phyloP scores from a whole-genome alignment of 1,140 invertebrate genomes.

The Drosophila mayri region DNA sequence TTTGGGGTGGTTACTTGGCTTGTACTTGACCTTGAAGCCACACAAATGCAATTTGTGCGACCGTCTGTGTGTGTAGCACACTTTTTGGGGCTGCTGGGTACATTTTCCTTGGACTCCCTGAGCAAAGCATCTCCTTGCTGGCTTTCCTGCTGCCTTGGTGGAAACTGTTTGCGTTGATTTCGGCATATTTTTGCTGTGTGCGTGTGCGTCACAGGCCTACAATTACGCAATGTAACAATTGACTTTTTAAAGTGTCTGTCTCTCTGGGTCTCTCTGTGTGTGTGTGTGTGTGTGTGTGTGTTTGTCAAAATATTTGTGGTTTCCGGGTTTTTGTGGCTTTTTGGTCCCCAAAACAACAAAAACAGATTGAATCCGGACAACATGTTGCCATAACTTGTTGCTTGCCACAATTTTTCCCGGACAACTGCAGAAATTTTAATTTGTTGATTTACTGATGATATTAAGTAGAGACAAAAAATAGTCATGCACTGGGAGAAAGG shows the following conservation, averaged over 20 bases:
- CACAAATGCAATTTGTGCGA: slow-evolving; percentile 33
- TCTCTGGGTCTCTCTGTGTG: not conserved
- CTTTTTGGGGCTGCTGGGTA: slow-evolving; percentile 25
- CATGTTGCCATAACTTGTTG: slow-evolving; percentile 69
- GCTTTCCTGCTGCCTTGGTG: slow-evolving; percentile 71
- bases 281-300: slow-evolving; percentile 33
- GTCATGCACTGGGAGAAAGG: slow-evolving; percentile 5
- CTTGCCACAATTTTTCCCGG: slow-evolving; percentile 28
- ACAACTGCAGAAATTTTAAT: slow-evolving; percentile 69
- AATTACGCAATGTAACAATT: slow-evolving; percentile 59
- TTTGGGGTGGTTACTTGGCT: slow-evolving; percentile 61
- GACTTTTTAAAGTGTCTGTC: slow-evolving; percentile 6
- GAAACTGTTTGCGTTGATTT: slow-evolving; percentile 84
- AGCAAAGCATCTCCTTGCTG: slow-evolving; percentile 48
- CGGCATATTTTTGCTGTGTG: slow-evolving; percentile 78
- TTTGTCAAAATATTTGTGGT: slow-evolving; percentile 79
- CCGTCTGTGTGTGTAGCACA: slow-evolving; percentile 25
- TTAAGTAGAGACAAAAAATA: slow-evolving; percentile 29
- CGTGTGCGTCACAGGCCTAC: slow-evolving; percentile 65
- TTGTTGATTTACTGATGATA: slow-evolving; percentile 76
- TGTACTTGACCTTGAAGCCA: slow-evolving; percentile 80
- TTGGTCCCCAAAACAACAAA: slow-evolving; percentile 35
- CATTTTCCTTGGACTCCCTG: slow-evolving; percentile 26
- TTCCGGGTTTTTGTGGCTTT: slow-evolving; percentile 76
- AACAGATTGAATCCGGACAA: slow-evolving; percentile 45